Conservation (phyloP, 2,797 vertebrate species). For the Loriculus beryllinus region DNA sequence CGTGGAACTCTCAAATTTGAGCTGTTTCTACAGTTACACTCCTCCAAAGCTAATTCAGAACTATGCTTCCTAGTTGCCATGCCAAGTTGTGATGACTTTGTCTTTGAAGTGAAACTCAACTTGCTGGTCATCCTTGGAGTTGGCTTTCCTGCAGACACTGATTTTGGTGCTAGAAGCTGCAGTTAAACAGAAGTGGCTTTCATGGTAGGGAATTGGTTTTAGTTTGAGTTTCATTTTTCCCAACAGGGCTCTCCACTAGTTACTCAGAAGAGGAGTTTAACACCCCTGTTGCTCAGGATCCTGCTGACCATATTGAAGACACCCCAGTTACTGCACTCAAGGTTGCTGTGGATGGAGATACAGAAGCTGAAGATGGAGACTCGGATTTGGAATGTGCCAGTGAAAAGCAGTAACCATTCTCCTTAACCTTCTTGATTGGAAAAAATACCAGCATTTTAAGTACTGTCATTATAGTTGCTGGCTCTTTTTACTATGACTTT, state of each 20-base stretch:
- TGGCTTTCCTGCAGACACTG: not conserved
- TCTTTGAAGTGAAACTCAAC: not conserved
- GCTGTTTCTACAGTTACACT: not conserved
- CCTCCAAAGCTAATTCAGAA: not conserved
- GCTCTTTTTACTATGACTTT: fast-evolving
- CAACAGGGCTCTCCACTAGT: not conserved
- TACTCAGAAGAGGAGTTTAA: not conserved
- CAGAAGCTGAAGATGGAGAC: not conserved
- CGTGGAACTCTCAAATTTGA: not conserved
- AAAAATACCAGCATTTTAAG: not conserved
- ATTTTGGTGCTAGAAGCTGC: not conserved
- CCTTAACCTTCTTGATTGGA: not conserved
- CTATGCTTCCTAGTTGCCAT: not conserved
- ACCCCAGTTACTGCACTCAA: not conserved
- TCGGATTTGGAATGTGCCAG: not conserved
- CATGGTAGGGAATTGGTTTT: not conserved
- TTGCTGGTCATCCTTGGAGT: not conserved
- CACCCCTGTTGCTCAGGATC: not conserved
- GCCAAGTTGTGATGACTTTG: not conserved
- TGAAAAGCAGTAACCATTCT: not conserved
- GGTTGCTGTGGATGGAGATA: not conserved
- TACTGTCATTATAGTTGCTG: not conserved
- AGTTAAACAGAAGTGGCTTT: not conserved
- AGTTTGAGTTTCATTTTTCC: not conserved
- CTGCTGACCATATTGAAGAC: not conserved